phyloP scores from a whole-genome alignment of 2,888 invertebrate genomes.

The Schrankia costaestrigalis region DNA sequence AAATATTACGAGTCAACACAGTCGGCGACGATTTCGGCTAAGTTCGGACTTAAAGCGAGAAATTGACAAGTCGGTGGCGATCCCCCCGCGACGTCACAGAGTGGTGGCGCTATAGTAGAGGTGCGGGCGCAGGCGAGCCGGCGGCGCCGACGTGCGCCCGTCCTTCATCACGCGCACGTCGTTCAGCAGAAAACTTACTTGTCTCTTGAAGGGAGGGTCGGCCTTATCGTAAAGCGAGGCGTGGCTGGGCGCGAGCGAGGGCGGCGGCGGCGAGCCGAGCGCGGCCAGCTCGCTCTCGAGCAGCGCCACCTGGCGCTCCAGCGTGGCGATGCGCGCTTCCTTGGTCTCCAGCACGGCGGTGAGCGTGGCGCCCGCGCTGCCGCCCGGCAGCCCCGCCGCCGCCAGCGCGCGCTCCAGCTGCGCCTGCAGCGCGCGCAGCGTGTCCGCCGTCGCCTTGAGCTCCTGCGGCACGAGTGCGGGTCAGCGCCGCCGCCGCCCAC shows the following conservation, averaged over 20 bases:
- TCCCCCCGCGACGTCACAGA: constrained; percentile 53
- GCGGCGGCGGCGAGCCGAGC: constrained; percentile 74
- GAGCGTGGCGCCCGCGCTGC: constrained; percentile 83
- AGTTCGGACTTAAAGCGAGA: constrained; percentile 75
- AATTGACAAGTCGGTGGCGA: constrained; percentile 68
- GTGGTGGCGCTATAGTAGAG: constrained; percentile 67
- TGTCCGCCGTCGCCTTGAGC: constrained; percentile 91
- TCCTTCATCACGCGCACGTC: constrained; percentile 89
- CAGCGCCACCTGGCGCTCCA: constrained; percentile 91
- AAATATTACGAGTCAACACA: constrained; percentile 74
- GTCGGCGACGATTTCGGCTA: constrained; percentile 66
- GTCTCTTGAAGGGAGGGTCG: constrained; percentile 86
- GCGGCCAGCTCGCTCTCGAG: constrained; percentile 87
- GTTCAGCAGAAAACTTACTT: constrained; percentile 92
- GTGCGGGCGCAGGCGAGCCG: constrained; percentile 44
- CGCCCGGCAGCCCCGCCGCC: constrained; percentile 82
- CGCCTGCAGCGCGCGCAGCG: constrained; percentile 89
- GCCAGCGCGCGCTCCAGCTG: constrained; percentile 88
- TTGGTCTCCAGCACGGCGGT: constrained; percentile 91
- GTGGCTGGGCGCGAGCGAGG: constrained; percentile 77
- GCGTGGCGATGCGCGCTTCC: constrained; percentile 92
- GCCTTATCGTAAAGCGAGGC: constrained; percentile 83
- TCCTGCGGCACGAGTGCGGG: constrained; percentile 82
- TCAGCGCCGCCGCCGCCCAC: constrained; percentile 66
- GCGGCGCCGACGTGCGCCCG: constrained; percentile 77